phyloP scores from a whole-genome alignment of 2,888 invertebrate species.

The Lithophane leautieri region DNA sequence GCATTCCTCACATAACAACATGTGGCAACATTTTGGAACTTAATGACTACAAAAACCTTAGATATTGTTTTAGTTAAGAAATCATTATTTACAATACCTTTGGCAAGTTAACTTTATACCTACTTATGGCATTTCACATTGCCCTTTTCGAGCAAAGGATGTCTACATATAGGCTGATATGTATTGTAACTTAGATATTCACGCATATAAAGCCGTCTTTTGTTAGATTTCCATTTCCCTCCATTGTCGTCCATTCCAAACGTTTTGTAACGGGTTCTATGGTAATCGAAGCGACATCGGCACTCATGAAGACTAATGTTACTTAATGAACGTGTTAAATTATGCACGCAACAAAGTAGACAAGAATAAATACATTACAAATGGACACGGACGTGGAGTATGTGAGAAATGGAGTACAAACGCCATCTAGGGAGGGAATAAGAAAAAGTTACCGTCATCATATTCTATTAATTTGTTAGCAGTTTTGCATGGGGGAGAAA shows the following conservation, averaged over 20 bases:
- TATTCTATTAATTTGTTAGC: background rate
- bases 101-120: too few species aligned
- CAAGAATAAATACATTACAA: slow-evolving; percentile 61
- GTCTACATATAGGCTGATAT: background rate
- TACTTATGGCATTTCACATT: slow-evolving; percentile 4
- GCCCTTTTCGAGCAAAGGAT: background rate
- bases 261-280: slow-evolving; percentile 55
- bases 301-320: slow-evolving; percentile 63
- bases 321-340: slow-evolving; percentile 66
- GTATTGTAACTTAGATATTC: slow-evolving; percentile 18
- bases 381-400: slow-evolving; percentile 30
- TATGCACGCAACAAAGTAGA: slow-evolving; percentile 65
- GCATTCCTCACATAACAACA: slow-evolving; percentile 37
- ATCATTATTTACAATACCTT: slow-evolving; percentile 7
- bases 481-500: background rate
- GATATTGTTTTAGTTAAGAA: slow-evolving; percentile 33
- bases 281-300: slow-evolving; percentile 51
- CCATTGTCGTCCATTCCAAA: slow-evolving; percentile 41
- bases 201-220: slow-evolving; percentile 21
- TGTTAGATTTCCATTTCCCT: slow-evolving; percentile 37
- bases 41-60: slow-evolving; percentile 31
- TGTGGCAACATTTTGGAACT: slow-evolving; percentile 19
- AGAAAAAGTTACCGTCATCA: background rate
- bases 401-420: slow-evolving; percentile 13
- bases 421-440: background rate